Base-by-base conservation (phyloP, 1,140 invertebrate genomes). In the Lethocerus indicus region DNA sequence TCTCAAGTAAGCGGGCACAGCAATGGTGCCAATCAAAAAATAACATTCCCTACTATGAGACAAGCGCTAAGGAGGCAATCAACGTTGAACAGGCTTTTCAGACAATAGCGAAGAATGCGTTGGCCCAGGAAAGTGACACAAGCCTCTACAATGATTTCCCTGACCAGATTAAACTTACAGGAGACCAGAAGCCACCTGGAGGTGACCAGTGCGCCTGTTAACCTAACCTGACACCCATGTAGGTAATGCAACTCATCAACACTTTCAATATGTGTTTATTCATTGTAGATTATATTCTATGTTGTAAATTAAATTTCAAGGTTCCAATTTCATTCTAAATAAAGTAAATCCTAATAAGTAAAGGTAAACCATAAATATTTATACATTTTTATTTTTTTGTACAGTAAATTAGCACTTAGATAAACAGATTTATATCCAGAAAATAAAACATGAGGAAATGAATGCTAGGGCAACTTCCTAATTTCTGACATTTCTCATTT, bases 21-120 rank as follows among this genome's bases (percentile, higher is more conserved):
- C 87, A 94, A 58, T 99, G 95, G 95, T 98, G 94, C 73, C 86
- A 94, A 66, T 83, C 78, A 57, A 98, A 98, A 72, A 96, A 96
- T 65, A 90, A 92, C 68, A 96, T 98, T 63, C 94, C 94, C 35
- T 98, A 96, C 65, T 99, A 97, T 70, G 94, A 98, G 72, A 98
- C 93, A 27, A 92, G 87, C 70, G 94, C 94, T 58, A 98, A 98
- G 71, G 93, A 98, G 50, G 91, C 89, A 43, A 83, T 95, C 50
- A 97, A 97, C 64, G 93, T 98, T 37, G 94, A 98, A 68, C 81
- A 95, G 68, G 94, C 93, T 59, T 98, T 98, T 72, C 84, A 95
- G 67, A 92, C 90, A 44, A 95, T 98, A 64, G 94, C 93, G 23
- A 87, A 90, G 62, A 95, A 95, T 73, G 94, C 93, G 46, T 68